These are phyloP conservation scores for Ecliptopera silaceata DNA, from an alignment of 2,888 invertebrate genomes.

Conservation along the genomic window DNA sequence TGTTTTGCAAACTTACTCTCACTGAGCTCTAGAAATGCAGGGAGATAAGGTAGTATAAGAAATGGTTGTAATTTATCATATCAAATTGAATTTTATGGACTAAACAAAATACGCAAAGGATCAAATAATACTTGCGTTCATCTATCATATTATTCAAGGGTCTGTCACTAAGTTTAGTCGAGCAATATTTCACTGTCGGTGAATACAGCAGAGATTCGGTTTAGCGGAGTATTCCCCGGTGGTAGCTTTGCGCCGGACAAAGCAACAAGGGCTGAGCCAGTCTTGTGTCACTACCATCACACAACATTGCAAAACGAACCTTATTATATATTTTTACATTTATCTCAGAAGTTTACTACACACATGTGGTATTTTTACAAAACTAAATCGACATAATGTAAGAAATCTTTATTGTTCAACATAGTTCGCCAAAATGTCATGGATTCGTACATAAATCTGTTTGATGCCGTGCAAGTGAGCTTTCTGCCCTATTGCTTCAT, in stretches of 20 bases:
- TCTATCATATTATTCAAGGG: slow-evolving; percentile 39
- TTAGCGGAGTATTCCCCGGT: slow-evolving; percentile 46
- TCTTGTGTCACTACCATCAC: not conserved
- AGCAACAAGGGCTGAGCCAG: slow-evolving; percentile 47
- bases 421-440: not conserved
- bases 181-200: slow-evolving; percentile 40
- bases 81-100: slow-evolving; percentile 10
- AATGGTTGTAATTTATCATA: slow-evolving; percentile 7
- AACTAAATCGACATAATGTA: not conserved
- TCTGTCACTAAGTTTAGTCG: slow-evolving; percentile 36
- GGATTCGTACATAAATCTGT: not conserved
- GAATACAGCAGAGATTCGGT: slow-evolving; percentile 41
- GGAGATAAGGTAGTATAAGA: not conserved
- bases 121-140: slow-evolving; percentile 26
- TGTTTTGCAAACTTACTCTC: slow-evolving; percentile 20
- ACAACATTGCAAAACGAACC: not conserved
- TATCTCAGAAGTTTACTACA: not conserved
- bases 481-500: slow-evolving; percentile 3
- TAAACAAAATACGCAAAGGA: slow-evolving; percentile 28
- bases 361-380: not conserved
- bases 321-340: not conserved
- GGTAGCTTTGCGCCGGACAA: slow-evolving; percentile 55
- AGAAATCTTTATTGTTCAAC: not conserved
- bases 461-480: not conserved
- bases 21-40: slow-evolving; percentile 4